Evolutionary conservation across 2,888 invertebrate species (phyloP).

Genomic region (Synergus umbraculus): DNA sequence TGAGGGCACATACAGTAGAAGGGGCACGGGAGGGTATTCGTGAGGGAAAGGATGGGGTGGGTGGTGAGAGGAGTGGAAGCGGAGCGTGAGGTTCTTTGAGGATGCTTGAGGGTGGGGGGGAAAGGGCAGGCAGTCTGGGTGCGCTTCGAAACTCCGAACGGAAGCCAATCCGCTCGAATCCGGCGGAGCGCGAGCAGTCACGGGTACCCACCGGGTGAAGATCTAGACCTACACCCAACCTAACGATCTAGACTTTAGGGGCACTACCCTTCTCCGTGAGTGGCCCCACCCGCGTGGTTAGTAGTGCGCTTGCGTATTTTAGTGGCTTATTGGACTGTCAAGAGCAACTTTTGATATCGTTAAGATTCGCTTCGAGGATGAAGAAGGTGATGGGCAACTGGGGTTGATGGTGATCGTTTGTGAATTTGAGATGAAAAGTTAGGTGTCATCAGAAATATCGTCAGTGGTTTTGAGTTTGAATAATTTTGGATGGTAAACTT

Average conservation of each 20-base stretch:
- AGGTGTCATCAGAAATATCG: background rate
- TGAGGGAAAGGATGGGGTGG: constrained; percentile 52
- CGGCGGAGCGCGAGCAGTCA: constrained; percentile 75
- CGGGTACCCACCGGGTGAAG: constrained; percentile 50
- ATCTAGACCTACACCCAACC: constrained; percentile 37
- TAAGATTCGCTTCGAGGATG: background rate
- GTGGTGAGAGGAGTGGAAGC: constrained; percentile 60
- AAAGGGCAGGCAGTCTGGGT: constrained; percentile 74
- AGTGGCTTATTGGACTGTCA: background rate
- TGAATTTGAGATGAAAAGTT: background rate
- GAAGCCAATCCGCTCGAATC: constrained; percentile 77
- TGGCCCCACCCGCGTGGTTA: constrained; percentile 14
- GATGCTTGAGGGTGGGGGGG: constrained; percentile 59
- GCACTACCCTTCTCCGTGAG: constrained; percentile 31
- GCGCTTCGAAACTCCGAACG: constrained; percentile 75
- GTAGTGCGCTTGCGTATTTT: constrained; percentile 35
- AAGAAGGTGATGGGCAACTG: background rate
- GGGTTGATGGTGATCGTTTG: background rate
- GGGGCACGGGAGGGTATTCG: constrained; percentile 53
- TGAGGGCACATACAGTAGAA: constrained; percentile 51
- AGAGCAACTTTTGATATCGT: background rate
- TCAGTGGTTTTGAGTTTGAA: background rate
- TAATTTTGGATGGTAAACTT: background rate
- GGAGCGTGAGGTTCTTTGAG: constrained; percentile 59
- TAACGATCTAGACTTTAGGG: constrained; percentile 14